These are phyloP conservation scores for Pseudorasbora parva DNA, from an alignment of 2,113 vertebrate species.

Conservation along the genomic window DNA sequence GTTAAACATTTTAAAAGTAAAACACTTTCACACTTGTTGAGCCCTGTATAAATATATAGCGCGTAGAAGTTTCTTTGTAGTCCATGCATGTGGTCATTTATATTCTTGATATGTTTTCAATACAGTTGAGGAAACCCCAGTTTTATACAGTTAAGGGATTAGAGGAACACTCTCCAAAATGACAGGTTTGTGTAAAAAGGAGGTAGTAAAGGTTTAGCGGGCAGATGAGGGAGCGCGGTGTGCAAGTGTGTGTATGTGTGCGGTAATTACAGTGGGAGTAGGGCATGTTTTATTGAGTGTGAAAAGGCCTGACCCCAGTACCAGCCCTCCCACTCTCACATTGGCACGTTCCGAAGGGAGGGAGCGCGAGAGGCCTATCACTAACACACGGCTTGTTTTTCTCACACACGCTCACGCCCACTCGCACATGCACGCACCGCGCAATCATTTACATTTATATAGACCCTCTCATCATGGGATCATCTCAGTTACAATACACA, in stretches of 20 bases:
- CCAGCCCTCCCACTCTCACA: constrained; percentile 65
- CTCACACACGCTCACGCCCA: constrained; percentile 37
- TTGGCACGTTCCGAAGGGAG: constrained; percentile 54
- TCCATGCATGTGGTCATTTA: neutral
- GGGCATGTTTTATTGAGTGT: constrained; percentile 77
- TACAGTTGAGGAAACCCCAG: constrained; percentile 5
- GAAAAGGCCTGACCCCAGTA: constrained; percentile 70
- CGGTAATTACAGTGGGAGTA: constrained; percentile 72
- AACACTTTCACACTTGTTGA: neutral
- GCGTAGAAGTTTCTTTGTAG: neutral
- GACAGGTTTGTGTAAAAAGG: constrained; percentile 41
- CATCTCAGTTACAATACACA: constrained; percentile 35
- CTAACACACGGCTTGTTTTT: constrained; percentile 58
- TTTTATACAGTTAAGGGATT: constrained; percentile 46
- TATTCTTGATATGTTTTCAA: constrained; percentile 10
- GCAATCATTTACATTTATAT: constrained; percentile 47
- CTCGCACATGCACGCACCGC: constrained; percentile 18
- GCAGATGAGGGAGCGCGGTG: constrained; percentile 6
- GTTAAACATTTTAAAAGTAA: neutral
- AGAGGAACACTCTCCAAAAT: constrained; percentile 42
- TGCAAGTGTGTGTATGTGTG: constrained; percentile 44
- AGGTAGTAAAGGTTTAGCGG: constrained; percentile 48
- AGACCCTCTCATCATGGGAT: constrained; percentile 40
- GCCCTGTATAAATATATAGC: neutral
- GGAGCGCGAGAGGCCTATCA: constrained; percentile 41